Evolutionary conservation across 2,888 invertebrate species (phyloP).

Genomic region (Drosophila mayaguana): DNA sequence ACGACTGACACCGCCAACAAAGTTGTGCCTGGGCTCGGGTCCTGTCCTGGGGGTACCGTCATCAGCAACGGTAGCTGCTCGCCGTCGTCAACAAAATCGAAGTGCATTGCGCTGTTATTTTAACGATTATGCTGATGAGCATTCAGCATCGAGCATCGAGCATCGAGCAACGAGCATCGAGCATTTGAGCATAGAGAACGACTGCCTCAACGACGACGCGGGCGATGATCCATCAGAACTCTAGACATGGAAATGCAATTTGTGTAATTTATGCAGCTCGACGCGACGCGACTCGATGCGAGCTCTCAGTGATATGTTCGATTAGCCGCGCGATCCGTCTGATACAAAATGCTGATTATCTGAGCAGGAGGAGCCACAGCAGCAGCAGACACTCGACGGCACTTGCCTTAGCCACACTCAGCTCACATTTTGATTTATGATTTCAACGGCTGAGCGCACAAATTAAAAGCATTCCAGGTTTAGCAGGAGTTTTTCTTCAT

Average conservation of each 20-base stretch:
- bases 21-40: constrained; percentile 14
- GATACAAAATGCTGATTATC: constrained; percentile 76
- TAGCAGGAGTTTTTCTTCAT: constrained; percentile 17
- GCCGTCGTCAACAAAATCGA: constrained; percentile 66
- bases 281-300: constrained; percentile 11
- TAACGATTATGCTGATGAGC: constrained; percentile 81
- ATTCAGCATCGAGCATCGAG: constrained; percentile 26
- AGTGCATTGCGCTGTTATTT: constrained; percentile 81
- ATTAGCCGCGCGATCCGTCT: constrained; percentile 73
- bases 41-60: constrained; percentile 38
- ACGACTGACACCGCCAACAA: constrained; percentile 34
- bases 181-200: constrained; percentile 10
- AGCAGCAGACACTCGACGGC: constrained; percentile 20
- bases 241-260: constrained; percentile 83
- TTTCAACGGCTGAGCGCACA: constrained; percentile 63
- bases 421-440: constrained; percentile 73
- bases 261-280: constrained; percentile 76
- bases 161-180: neutral
- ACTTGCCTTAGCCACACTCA: constrained; percentile 53
- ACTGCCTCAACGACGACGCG: constrained; percentile 50
- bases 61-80: constrained; percentile 71
- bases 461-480: constrained; percentile 71
- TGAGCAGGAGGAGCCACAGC: constrained; percentile 30
- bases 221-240: constrained; percentile 78
- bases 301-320: constrained; percentile 61